Evolutionary conservation across 2,888 invertebrate genomes (phyloP), one percentile per base, ranked within the genome.

Genomic region (Andrena chrysosceles): DNA sequence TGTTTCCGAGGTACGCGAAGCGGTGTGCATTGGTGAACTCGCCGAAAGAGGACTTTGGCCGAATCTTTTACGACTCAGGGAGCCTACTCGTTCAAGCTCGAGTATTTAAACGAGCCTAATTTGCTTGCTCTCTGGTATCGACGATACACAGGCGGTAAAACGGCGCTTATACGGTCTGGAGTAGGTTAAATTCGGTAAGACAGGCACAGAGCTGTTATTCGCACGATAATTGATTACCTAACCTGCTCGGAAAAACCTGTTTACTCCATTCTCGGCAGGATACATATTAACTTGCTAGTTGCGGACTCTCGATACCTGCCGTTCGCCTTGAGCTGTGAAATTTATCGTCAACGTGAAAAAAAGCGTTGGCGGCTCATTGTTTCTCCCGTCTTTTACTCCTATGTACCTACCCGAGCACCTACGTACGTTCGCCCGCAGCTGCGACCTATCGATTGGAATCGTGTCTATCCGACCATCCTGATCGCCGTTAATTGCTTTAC

Each of bases 21-120:
- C 64, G 49, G 49, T 59, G 52, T 42, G 56, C 35, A 35, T 68
- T 76, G 76, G 81, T 33, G 42, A 80, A 67, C 70, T 60, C 80
- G 66, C n/a, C 67, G 62, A 20, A 74, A 70, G 20, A 59, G 71
- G 66, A 59, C 70, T 82, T 79, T 54, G 31, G 31, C 63, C n/a
- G 33, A 69, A 33, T 63, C 56, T 80, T 80, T 80, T 52, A 56
- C 71, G 60, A 70, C 48, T 52, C 67, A 31, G 4, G 60, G 67
- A 62, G 62, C 71, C 81, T 49, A 42, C 42, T 42, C 13, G 13
- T 13, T 72, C 73, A 33, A 20, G 59, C 52, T 70, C 33, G 33
- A 73, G 56, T 49, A 29, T 42, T 64, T 64, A 69, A 79, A 79
- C 20, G 62, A 52, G 56, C 49, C 70, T 42, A 42, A 42, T 42